A percentile compares a stretch with the other conserved stretches of the same genome.
Conservation (phyloP, 2,888 invertebrate species). For the Tetheella fluctuosa region DNA sequence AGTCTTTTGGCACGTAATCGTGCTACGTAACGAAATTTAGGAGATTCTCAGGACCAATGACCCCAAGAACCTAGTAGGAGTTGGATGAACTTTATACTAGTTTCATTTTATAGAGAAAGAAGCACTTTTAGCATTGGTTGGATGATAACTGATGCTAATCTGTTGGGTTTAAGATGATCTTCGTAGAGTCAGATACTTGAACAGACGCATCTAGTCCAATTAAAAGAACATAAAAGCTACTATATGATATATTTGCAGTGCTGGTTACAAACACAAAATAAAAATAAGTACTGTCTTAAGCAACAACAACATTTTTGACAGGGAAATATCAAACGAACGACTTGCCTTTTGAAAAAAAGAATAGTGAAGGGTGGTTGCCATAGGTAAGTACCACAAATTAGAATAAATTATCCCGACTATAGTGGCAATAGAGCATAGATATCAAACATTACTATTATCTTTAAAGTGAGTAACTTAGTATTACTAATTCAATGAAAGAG, state of each 20-base stretch:
- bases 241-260: too few species aligned
- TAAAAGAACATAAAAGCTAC: background rate
- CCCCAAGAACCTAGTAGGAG: background rate
- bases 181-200: background rate
- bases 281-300: too few species aligned
- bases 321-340: too few species aligned
- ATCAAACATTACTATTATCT: too few species aligned
- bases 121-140: background rate
- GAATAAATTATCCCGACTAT: too few species aligned
- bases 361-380: too few species aligned
- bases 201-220: background rate
- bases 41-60: slow-evolving; percentile 6
- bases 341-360: too few species aligned
- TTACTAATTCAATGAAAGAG: background rate
- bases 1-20: background rate
- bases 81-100: slow-evolving; percentile 3
- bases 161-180: background rate
- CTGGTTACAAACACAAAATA: too few species aligned
- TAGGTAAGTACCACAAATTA: too few species aligned
- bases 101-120: background rate
- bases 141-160: background rate
- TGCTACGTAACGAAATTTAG: background rate
- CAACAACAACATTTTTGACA: too few species aligned
- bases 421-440: too few species aligned
- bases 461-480: background rate